Conservation (phyloP, 1,140 invertebrate genomes). For the Solen grandis region DNA sequence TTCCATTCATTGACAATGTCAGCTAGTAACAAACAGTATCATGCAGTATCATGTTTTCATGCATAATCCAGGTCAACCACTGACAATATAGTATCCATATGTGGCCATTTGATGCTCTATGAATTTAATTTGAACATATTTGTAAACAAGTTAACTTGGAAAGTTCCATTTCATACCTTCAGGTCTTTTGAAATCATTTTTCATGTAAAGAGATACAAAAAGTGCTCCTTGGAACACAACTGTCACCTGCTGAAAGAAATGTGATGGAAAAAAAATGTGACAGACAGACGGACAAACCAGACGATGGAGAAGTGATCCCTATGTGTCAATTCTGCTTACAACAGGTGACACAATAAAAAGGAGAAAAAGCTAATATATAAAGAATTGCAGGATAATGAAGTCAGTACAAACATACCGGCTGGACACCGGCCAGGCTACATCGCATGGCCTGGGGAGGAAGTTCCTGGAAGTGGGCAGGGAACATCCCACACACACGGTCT, state of each 20-base stretch:
- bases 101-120: background rate
- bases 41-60: too few species aligned
- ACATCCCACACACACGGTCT: constrained; percentile 12
- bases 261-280: background rate
- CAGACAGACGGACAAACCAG: too few species aligned
- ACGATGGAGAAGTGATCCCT: too few species aligned
- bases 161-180: background rate
- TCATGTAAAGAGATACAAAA: background rate
- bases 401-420: constrained; percentile 35
- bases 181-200: background rate
- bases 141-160: background rate
- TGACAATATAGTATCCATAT: background rate
- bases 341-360: too few species aligned
- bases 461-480: constrained; percentile 12
- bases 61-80: too few species aligned
- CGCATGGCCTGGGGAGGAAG: constrained; percentile 29
- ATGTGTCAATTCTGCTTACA: too few species aligned
- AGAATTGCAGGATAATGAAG: too few species aligned
- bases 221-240: too few species aligned
- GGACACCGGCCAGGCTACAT: constrained; percentile 36
- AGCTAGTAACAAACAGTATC: background rate
- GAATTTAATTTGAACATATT: background rate
- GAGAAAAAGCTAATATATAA: too few species aligned
- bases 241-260: background rate
- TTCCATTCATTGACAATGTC: background rate